These are phyloP conservation scores for Ceratina japonica DNA, from an alignment of 1,140 invertebrate genomes.

Conservation along the genomic window DNA sequence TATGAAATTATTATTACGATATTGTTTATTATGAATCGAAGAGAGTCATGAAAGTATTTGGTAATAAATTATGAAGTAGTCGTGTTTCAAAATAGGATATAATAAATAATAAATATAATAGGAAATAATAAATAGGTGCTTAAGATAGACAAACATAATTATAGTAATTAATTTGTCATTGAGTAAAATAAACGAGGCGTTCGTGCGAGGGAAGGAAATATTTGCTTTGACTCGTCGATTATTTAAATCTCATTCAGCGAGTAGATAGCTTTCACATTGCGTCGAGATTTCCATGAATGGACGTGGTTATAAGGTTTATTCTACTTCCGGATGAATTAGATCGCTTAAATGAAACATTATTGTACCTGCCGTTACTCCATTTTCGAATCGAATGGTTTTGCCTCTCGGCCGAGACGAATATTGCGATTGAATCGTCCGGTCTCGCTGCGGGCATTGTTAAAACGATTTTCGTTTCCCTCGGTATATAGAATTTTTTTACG, in stretches of 20 bases:
- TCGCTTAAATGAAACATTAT: background rate
- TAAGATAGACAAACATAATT: too few species aligned
- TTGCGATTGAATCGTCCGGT: background rate
- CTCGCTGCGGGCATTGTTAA: background rate
- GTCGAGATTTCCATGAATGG: background rate
- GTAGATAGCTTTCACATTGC: background rate
- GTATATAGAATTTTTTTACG: background rate
- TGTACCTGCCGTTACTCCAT: background rate
- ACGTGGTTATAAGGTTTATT: background rate
- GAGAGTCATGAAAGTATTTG: too few species aligned
- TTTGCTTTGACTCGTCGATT: conserved; percentile 56
- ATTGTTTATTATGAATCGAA: too few species aligned
- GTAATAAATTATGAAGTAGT: too few species aligned
- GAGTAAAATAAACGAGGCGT: too few species aligned
- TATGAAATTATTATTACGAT: too few species aligned
- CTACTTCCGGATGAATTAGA: background rate
- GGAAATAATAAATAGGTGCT: too few species aligned
- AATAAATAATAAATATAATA: too few species aligned
- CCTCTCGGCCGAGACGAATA: background rate
- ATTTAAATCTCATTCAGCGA: conserved; percentile 55
- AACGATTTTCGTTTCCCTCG: background rate
- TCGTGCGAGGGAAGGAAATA: conserved; percentile 14
- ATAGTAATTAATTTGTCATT: too few species aligned
- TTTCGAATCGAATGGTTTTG: background rate
- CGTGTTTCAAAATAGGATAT: too few species aligned